phyloP scores from a whole-genome alignment of 2,113 vertebrate genomes.

The Thalassoma bifasciatum region DNA sequence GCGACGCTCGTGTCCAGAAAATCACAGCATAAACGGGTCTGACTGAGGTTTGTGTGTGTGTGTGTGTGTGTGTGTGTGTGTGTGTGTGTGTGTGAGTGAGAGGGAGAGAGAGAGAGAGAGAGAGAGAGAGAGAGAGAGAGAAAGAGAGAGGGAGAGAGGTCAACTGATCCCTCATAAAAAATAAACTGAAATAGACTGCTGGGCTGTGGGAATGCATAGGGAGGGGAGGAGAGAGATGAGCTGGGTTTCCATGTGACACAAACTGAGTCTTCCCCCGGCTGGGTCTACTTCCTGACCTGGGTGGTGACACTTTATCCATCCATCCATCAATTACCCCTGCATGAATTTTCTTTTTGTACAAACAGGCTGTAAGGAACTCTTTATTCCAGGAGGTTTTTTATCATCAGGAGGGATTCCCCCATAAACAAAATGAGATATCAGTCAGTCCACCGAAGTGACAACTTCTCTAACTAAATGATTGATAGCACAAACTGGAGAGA shows the following conservation, averaged over 20 bases:
- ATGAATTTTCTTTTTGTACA: conserved; percentile 60
- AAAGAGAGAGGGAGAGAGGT: conserved; percentile 72
- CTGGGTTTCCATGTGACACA: conserved; percentile 90
- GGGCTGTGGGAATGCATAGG: conserved; percentile 51
- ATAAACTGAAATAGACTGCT: conserved; percentile 92
- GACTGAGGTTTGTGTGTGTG: conserved; percentile 77
- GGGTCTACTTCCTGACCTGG: conserved; percentile 92
- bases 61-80: too few relatives aligned
- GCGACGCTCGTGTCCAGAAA: conserved; percentile 98
- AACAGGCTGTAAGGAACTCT: neutral
- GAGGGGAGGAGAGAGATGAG: conserved; percentile 76
- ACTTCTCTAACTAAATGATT: conserved; percentile 54
- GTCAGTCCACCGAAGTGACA: conserved; percentile 48
- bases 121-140: conserved; percentile 4
- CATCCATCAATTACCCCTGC: conserved; percentile 97
- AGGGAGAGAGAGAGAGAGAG: neutral
- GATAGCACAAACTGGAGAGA: conserved; percentile 51
- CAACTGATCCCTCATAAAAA: conserved; percentile 97
- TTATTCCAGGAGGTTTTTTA: neutral
- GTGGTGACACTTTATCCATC: conserved; percentile 94
- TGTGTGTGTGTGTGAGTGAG: too few relatives aligned
- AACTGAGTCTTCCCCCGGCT: conserved; percentile 80
- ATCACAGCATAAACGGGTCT: conserved; percentile 97
- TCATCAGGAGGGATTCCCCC: conserved; percentile 27
- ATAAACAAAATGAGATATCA: conserved; percentile 58